Evolutionary conservation across 1,140 invertebrate genomes (phyloP).

Genomic region (Zaprionus lachaisei): DNA sequence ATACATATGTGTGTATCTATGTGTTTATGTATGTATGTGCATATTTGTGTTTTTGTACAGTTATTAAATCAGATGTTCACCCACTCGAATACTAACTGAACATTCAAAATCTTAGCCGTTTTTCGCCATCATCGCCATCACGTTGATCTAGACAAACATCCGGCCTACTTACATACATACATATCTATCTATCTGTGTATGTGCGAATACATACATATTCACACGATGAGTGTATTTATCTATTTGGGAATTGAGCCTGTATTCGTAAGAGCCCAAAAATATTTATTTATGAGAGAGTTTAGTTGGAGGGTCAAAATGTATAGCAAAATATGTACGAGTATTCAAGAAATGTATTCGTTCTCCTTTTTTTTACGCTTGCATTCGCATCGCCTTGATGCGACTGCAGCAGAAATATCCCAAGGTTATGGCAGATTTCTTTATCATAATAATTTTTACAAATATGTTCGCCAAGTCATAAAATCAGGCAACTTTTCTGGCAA

Average conservation of each 20-base stretch:
- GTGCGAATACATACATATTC: background rate
- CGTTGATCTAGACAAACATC: conserved; percentile 24
- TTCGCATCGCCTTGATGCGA: conserved; percentile 26
- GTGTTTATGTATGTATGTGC: background rate
- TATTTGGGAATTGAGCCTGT: conserved; percentile 17
- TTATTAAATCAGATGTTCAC: background rate
- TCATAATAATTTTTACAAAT: conserved; percentile 37
- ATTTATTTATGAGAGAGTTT: conserved; percentile 22
- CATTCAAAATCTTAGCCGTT: conserved; percentile 11
- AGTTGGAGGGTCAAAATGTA: conserved; percentile 9
- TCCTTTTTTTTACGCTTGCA: conserved; percentile 4
- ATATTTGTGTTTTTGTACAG: conserved; percentile 3
- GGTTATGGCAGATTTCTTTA: conserved; percentile 45
- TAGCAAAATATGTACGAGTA: background rate
- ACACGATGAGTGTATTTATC: conserved; percentile 4
- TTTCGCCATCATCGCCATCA: conserved; percentile 7
- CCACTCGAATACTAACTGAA: conserved; percentile 13
- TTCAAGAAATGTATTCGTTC: conserved; percentile 3
- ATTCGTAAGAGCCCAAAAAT: conserved; percentile 25
- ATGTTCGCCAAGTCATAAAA: conserved; percentile 38
- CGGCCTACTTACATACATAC: conserved; percentile 29
- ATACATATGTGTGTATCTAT: conserved; percentile 6
- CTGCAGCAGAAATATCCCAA: conserved; percentile 39
- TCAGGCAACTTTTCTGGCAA: conserved; percentile 28
- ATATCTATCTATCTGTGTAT: background rate